Evolutionary conservation across 2,888 invertebrate genomes (phyloP), one percentile per base, ranked within the genome.

Genomic region (Lottia gigantea): DNA sequence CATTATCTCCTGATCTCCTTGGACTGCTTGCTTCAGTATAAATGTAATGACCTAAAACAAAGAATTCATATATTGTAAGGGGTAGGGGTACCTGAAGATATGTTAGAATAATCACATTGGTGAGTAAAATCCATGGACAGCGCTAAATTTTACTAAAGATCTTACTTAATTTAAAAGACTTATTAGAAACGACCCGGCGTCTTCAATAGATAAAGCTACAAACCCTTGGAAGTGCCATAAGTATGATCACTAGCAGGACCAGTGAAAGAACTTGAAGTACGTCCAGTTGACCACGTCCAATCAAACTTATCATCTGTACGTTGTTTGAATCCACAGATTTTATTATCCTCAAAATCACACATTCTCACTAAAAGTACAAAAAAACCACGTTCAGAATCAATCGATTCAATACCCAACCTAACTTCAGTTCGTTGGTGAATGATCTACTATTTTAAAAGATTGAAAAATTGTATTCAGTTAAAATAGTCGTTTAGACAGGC

Each of bases 1-100:
- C 92, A 63, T 87, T 87, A 80, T 92, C 91, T 0, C 91, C 91
- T 4, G 91, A 90, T 73, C 90, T 80, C 68, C 91, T 84, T 0
- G 91, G 91, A 75, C 90, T 90, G 26, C 90, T 88, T 0, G 92
- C 79, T 68, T 85, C 84, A 19, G 81, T 83, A 74, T 81, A 82
- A 78, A 83, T 78, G 73, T 83, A 85, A 65, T 83, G 82, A 14
- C 85, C 85, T 85, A 71, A 49, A 71, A 66, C 62, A 67, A 55
- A 68, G 31, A 62, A n/a, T 40, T 40, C 11, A 4, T n/a, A 40
- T 40, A 8, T 40, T 40, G 40, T 40, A n/a, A n/a, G n/a, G n/a
- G n/a, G n/a, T n/a, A n/a, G n/a, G n/a, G n/a, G n/a, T n/a, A n/a
- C n/a, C n/a, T n/a, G n/a, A n/a, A n/a, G n/a, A n/a, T n/a, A n/a